Conservation (phyloP, 2,888 invertebrate species). For the Drosophila peninsularis region DNA sequence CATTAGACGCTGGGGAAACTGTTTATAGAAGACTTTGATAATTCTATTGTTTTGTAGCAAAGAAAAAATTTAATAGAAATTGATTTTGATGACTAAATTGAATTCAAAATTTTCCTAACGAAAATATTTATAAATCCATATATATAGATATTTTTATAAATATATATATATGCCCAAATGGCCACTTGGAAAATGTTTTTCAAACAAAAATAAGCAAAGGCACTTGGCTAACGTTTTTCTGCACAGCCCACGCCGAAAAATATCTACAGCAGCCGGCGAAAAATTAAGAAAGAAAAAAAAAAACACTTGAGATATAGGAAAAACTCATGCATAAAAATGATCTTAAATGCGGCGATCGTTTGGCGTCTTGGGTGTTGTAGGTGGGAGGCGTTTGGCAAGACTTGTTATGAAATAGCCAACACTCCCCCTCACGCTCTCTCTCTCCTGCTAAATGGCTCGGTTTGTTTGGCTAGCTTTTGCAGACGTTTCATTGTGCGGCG, state of each 20-base stretch:
- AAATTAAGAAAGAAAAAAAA: slow-evolving; percentile 33
- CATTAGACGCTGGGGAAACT: neutral
- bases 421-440: neutral
- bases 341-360: slow-evolving; percentile 29
- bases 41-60: neutral
- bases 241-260: slow-evolving; percentile 49
- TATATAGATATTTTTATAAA: neutral
- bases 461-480: slow-evolving; percentile 37
- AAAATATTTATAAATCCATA: slow-evolving; percentile 28
- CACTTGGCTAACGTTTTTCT: slow-evolving; percentile 44
- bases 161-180: slow-evolving; percentile 22
- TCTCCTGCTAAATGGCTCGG: neutral
- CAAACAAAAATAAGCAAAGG: slow-evolving; percentile 37
- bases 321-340: slow-evolving; percentile 30
- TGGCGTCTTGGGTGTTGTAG: slow-evolving; percentile 27
- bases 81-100: slow-evolving; percentile 35
- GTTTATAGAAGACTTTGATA: neutral
- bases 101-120: slow-evolving; percentile 26
- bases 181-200: slow-evolving; percentile 58
- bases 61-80: neutral
- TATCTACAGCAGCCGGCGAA: slow-evolving; percentile 48
- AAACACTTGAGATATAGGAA: slow-evolving; percentile 23
- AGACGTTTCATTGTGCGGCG: slow-evolving; percentile 42
- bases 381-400: slow-evolving; percentile 68
- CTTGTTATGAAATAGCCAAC: slow-evolving; percentile 69